Conservation (phyloP, 2,113 vertebrate genomes). For the Indicator maculatus region DNA sequence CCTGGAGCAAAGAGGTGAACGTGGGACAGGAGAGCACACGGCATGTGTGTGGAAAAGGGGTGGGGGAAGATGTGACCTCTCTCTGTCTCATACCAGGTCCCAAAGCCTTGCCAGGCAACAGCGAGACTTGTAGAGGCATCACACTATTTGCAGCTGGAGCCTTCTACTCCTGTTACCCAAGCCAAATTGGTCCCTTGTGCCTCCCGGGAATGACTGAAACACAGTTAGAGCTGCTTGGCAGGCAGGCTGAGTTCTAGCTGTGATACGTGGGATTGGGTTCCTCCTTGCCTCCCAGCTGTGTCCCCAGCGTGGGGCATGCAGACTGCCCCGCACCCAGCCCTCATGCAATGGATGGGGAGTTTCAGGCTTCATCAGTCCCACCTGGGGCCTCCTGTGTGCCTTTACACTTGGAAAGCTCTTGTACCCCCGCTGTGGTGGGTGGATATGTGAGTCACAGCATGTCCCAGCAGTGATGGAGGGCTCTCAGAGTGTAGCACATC, state of each 20-base stretch:
- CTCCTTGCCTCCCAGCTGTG: neutral
- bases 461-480: neutral
- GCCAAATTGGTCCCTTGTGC: neutral
- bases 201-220: neutral
- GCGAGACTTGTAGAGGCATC: neutral
- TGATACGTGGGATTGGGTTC: neutral
- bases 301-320: rapidly evolving
- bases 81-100: neutral
- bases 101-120: neutral
- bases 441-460: neutral
- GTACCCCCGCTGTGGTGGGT: neutral
- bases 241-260: neutral
- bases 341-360: rapidly evolving
- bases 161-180: neutral
- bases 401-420: neutral
- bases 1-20: neutral
- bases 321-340: neutral
- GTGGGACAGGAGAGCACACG: neutral
- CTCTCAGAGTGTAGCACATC: neutral
- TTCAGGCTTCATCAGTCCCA: neutral
- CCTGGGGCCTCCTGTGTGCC: neutral
- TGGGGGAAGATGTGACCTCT: neutral
- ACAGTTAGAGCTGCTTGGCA: neutral
- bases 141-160: neutral
- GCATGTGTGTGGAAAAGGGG: neutral